phyloP scores from a whole-genome alignment of 1,140 invertebrate genomes.

The Muscidifurax raptorellus region DNA sequence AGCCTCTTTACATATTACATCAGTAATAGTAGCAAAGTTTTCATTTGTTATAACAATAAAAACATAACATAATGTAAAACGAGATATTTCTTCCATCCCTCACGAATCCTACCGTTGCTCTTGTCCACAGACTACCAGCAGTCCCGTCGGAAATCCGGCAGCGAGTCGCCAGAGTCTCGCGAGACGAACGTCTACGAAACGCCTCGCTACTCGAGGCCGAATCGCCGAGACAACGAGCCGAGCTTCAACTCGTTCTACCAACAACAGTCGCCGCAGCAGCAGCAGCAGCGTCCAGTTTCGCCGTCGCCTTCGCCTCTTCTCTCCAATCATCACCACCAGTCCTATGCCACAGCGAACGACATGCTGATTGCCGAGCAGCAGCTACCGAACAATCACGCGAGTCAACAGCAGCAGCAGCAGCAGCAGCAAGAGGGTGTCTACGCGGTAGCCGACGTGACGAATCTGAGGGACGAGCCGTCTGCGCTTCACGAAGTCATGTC shows the following conservation, averaged over 20 bases:
- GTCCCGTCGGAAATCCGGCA: constrained; percentile 52
- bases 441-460: constrained; percentile 69
- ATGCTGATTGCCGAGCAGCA: neutral
- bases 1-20: neutral
- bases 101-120: neutral
- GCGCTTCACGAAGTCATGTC: constrained; percentile 65
- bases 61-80: no score
- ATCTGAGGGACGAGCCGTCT: constrained; percentile 61
- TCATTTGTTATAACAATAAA: no score
- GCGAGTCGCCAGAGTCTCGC: constrained; percentile 56
- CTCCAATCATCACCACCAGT: neutral
- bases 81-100: no score
- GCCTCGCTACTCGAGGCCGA: constrained; percentile 60
- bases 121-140: constrained; percentile 42
- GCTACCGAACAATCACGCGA: constrained; percentile 1
- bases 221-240: constrained; percentile 51
- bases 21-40: no score
- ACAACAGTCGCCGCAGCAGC: constrained; percentile 21
- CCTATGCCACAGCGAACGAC: constrained; percentile 2
- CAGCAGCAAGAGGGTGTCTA: constrained; percentile 64
- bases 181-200: constrained; percentile 70
- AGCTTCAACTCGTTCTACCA: constrained; percentile 49
- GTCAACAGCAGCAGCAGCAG: constrained; percentile 10
- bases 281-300: neutral
- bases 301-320: neutral